These are phyloP conservation scores for Hemichromis elongatus DNA, from an alignment of 2,113 vertebrate genomes.

Conservation along the genomic window DNA sequence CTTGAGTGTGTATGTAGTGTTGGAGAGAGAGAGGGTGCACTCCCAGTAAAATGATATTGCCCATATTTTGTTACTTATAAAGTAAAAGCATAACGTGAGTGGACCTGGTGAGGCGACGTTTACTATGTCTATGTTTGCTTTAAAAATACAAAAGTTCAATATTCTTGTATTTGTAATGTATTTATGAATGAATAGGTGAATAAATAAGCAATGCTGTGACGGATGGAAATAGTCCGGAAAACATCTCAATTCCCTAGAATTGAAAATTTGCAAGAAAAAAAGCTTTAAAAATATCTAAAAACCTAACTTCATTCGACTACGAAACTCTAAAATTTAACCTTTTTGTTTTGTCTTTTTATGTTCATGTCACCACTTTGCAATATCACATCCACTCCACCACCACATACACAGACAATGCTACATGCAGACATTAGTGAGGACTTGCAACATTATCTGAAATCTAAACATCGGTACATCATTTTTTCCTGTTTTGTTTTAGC, in stretches of 20 bases:
- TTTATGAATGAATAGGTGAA: neutral
- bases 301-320: no score
- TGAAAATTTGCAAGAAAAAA: neutral
- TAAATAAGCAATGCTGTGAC: neutral
- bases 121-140: neutral
- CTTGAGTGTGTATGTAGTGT: neutral
- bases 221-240: neutral
- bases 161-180: neutral
- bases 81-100: neutral
- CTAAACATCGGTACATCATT: rapidly evolving
- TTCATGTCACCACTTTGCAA: neutral
- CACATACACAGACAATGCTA: neutral
- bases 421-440: neutral
- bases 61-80: neutral
- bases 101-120: neutral
- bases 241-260: neutral
- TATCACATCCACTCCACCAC: neutral
- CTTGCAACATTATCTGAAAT: neutral
- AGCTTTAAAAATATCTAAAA: no score
- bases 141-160: neutral
- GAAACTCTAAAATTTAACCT: no score
- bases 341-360: no score
- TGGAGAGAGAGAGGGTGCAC: neutral
- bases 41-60: neutral
- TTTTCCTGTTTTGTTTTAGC: no score